phyloP scores from a whole-genome alignment of 2,113 vertebrate genomes.

The Anoplopoma fimbria region DNA sequence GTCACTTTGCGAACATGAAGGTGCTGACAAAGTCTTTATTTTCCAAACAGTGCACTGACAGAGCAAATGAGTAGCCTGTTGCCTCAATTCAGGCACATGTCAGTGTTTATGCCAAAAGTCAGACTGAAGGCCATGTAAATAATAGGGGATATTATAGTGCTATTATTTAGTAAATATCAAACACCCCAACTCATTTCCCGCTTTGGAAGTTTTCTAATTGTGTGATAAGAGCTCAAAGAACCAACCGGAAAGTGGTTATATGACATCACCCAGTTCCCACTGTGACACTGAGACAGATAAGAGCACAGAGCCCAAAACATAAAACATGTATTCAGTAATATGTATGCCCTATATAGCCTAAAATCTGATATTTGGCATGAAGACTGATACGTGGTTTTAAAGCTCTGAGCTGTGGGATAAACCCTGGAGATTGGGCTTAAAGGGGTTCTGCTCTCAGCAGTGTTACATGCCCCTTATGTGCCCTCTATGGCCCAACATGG shows the following conservation, averaged over 20 bases:
- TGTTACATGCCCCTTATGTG: constrained; percentile 54
- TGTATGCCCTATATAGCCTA: constrained; percentile 21
- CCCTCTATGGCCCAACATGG: constrained; percentile 40
- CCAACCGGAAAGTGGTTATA: neutral
- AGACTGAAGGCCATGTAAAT: constrained; percentile 12
- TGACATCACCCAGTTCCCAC: neutral
- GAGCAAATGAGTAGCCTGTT: constrained; percentile 28
- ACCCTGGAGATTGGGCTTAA: constrained; percentile 55
- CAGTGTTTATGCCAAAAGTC: constrained; percentile 34
- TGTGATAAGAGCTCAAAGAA: neutral
- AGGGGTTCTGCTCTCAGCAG: constrained; percentile 55
- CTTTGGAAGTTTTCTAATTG: neutral
- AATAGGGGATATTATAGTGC: neutral
- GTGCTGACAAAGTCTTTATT: constrained; percentile 46
- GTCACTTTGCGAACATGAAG: constrained; percentile 59
- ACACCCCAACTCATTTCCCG: neutral
- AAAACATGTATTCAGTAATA: constrained; percentile 6
- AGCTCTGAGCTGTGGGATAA: constrained; percentile 64
- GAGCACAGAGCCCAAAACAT: neutral
- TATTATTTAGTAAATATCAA: constrained; percentile 18
- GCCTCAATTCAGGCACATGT: constrained; percentile 12
- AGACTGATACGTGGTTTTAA: constrained; percentile 52
- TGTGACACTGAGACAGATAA: constrained; percentile 17
- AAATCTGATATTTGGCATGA: constrained; percentile 61
- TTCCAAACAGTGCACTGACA: constrained; percentile 39